Percentiles rank a stretch among this genome's conserved stretches.
These are phyloP conservation scores for Rhadina sibilatrix DNA, from an alignment of 2,113 vertebrate genomes.

Conservation along the genomic window DNA sequence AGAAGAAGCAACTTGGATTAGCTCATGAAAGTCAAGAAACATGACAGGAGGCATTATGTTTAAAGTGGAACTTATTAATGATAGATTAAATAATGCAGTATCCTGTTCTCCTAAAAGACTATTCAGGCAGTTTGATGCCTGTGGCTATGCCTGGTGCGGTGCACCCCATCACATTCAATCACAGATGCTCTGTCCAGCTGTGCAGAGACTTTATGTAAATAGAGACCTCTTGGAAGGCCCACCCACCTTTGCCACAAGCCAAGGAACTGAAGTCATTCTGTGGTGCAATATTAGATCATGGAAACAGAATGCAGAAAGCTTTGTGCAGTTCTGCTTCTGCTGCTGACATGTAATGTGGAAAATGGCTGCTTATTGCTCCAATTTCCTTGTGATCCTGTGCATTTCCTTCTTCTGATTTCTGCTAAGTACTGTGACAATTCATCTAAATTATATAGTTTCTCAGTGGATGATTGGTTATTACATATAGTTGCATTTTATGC, in stretches of 20 bases:
- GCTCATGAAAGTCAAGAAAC: conserved; percentile 8
- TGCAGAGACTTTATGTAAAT: not conserved
- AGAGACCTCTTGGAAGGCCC: not conserved
- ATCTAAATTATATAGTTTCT: not conserved
- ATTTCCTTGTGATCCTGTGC: not conserved
- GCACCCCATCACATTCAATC: not conserved
- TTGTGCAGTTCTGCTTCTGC: not conserved
- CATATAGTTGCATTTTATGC: not conserved
- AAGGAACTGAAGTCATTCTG: not conserved
- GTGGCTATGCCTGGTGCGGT: not conserved
- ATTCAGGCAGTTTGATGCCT: not conserved
- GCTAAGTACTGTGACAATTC: not conserved
- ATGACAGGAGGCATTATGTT: conserved; percentile 32
- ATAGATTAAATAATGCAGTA: conserved; percentile 36
- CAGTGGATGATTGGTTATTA: not conserved
- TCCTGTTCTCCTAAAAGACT: not conserved
- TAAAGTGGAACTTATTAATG: conserved; percentile 33
- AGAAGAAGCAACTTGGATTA: not conserved
- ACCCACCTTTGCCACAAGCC: not conserved
- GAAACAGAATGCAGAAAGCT: not conserved
- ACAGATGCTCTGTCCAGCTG: not conserved
- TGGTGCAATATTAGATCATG: not conserved
- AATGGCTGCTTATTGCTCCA: not conserved
- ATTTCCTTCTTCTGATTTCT: not conserved
- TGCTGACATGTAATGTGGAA: not conserved